Conservation (phyloP, 64 coral and sea anemone species). For the Trachythela sp. region DNA sequence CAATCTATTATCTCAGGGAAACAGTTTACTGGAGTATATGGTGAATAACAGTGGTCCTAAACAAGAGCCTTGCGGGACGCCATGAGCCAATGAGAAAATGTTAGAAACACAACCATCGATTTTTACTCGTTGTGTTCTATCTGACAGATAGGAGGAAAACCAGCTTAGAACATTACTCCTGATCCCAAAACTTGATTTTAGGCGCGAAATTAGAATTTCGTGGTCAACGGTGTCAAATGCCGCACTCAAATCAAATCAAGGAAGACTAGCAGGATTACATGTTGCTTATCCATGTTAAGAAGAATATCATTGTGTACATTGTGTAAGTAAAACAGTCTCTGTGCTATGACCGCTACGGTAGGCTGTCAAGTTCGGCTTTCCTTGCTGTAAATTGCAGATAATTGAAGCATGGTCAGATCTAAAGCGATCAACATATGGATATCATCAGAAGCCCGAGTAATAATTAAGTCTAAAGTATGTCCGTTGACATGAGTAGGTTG, state of each 20-base stretch:
- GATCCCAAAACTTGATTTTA: neutral
- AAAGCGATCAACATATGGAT: too few relatives aligned
- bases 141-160: neutral
- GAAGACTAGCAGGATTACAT: neutral
- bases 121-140: neutral
- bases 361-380: too few relatives aligned
- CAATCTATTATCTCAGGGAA: neutral
- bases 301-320: neutral
- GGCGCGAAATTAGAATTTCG: neutral
- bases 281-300: neutral
- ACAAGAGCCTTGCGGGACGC: neutral
- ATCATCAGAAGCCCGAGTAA: too few relatives aligned
- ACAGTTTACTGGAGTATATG: neutral
- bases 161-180: neutral
- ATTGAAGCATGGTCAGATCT: too few relatives aligned
- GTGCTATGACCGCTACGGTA: neutral
- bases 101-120: neutral
- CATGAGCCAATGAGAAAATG: neutral
- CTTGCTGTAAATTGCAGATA: too few relatives aligned
- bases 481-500: too few relatives aligned
- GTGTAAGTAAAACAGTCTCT: neutral
- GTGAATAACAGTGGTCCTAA: neutral
- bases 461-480: too few relatives aligned
- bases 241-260: neutral
- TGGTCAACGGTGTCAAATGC: neutral